Base-by-base conservation (phyloP, 1,140 invertebrate species). In the Scaptodrosophila lebanonensis region DNA sequence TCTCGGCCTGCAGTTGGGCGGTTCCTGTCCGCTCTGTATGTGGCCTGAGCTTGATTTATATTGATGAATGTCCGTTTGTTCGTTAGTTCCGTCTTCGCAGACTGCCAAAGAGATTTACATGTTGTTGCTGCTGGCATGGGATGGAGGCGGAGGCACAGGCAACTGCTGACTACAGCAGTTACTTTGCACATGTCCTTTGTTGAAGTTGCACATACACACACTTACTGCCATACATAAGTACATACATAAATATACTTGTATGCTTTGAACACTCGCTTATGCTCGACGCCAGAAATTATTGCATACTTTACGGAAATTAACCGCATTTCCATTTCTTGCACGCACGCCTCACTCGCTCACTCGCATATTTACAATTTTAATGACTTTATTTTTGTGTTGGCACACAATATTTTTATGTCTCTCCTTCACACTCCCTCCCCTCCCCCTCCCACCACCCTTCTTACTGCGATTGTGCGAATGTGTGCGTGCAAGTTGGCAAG, bases 281-380 rank as follows among this genome's bases (percentile, higher is more conserved):
- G 73, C 57, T 69, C 60, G 50, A 69, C 60, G 70, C 61, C 75
- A 82, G 75, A 77, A 83, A 83, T 83, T 83, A 83, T 83, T 83
- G 77, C 77, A 83, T 77, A 83, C 77, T 83, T 83, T 83, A 83
- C 77, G 77, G 77, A 83, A 83, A 83, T 83, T 83, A 83, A 83
- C 77, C 77, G 77, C 77, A 83, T 83, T 83, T 83, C 77, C 68
- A 77, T 77, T 79, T 77, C 72, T 83, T 83, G 75, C 75, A 82
- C 75, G 69, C 75, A 82, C 66, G 57, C 22, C 20, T 40, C 51
- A 44, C 48, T 56, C 53, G 20, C 40, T 36, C 39, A 15, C 44
- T 43, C 48, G 44, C 43, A 70, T 68, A 72, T 69, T 66, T 72
- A 68, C 59, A 69, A 70, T 75, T 82, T 82, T 82, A 79, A 79